Evolutionary conservation across 30 jellyfish, hydroid and myxozoan genomes (phyloP), one percentile per base, ranked within the genome.

Genomic region (Morbakka virulenta): DNA sequence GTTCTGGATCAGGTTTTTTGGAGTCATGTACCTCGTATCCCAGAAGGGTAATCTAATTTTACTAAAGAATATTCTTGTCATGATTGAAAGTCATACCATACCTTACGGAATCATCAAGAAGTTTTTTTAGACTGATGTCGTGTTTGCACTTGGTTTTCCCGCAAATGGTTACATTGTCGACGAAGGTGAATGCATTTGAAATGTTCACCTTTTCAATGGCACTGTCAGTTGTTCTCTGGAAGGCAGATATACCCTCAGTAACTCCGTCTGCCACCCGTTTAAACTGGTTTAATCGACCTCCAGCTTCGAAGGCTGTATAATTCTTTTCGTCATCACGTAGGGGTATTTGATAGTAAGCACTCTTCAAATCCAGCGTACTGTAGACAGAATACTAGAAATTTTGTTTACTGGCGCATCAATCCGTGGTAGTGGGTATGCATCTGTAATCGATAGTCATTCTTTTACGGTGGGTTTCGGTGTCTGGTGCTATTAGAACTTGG

Each of bases 1-100:
- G 77, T 2, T 79, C 95, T 3, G 91, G 91, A 52, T 87, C 96
- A 27, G 96, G 95, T 63, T 72, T 80, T 31, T 79, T 61, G 33
- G 62, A 35, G 35, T 85, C 85, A 27, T 71, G 31, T 12, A 87
- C 34, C 11, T 28, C 80, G 53, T 80, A 79, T 32, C 96, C 95
- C 3, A 80, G 74, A 17, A 80, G 24, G 32, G 48, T 66, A 50
- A 87, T 61, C 53, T 41, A 30, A 21, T 26, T 35, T 3, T 79
- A 78, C 47, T 86, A 86, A 51, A 77, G 50, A 22, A 52, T 35
- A 72, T 79, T 27, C 57, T 86, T 77, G 64, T 79, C 89, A 24
- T 70, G 49, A 51, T 79, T 79, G 69, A 64, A 70, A 26, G 94
- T 79, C 64, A 86, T 28, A 52, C 67, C 48, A 28, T 71, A 21